Base-by-base conservation (phyloP, 2,113 vertebrate genomes). In the Scopus umbretta region DNA sequence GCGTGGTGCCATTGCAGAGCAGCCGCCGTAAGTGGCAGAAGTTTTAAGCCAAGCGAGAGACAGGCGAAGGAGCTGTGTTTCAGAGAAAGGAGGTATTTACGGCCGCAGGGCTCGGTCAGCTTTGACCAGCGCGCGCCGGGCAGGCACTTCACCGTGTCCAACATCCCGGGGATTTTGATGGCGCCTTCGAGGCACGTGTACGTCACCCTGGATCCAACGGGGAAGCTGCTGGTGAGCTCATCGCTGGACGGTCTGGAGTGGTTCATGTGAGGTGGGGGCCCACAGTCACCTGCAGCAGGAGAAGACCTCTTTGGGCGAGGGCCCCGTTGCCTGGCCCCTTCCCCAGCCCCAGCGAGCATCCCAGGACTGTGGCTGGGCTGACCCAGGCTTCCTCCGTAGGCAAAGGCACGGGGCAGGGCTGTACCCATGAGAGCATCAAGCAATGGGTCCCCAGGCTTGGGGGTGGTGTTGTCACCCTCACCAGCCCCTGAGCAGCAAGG, bases 201-300 rank as follows among this genome's bases (percentile, higher is more conserved):
- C 0, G 5, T 82, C 72, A 97, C 91, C 13, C 42, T 30, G 58
- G 88, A 55, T 0, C 72, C 86, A 5, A 81, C 16, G 0, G 88
- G 90, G 81, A 96, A 97, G 32, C 53, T 74, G 78, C 42, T 27
- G 67, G 6, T 0, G 3, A 4, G 32, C 79, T 45, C 27, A 0
- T 18, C 7, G 0, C 26, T 9, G 16, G 65, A 34, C 0, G 88
- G 92, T 26, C 74, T n/a, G 50, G 95, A 95, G 74, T 92, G 5
- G 16, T 11, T 23, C 94, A 98, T 59, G 47, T 0, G 10, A 15
- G 98, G 97, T 3, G 97, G 98, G 10, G 66, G 40, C 25, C 72
- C 97, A 12, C 98, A 98, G n/a, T 58, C 82, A 40, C 97, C 98
- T 98, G 88, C 0, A 0, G 42, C 36, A 63, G 36, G 30, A 80